Conservation (phyloP, 2,888 invertebrate genomes). For the Crematogaster levior region DNA sequence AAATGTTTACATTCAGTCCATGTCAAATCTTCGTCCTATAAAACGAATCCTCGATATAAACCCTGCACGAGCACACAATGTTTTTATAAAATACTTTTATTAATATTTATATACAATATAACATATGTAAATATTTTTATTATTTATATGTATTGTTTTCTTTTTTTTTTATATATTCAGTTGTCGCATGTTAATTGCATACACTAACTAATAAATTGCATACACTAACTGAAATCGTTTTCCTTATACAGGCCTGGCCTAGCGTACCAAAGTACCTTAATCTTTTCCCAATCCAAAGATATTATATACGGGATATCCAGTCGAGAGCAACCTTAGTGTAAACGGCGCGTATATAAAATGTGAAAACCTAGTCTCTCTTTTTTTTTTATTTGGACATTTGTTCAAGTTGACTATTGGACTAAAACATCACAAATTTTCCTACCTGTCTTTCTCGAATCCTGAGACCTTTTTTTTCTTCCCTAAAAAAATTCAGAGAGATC, state of each 20-base stretch:
- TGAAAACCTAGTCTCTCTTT: conserved; percentile 56
- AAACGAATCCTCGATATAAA: conserved; percentile 64
- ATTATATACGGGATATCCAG: conserved; percentile 50
- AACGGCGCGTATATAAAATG: conserved; percentile 46
- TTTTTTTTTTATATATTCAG: conserved; percentile 65
- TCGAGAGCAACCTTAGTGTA: conserved; percentile 23
- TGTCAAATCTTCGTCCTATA: conserved; percentile 62
- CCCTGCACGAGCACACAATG: conserved; percentile 60
- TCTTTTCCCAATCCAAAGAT: conserved; percentile 68
- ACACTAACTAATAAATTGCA: conserved; percentile 76
- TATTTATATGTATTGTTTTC: conserved; percentile 53
- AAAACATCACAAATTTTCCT: background rate
- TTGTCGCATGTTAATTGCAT: conserved; percentile 79
- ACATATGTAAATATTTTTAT: conserved; percentile 57
- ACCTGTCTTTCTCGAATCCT: background rate
- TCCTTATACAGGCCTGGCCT: conserved; percentile 83
- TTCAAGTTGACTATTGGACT: background rate
- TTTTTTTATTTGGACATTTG: background rate
- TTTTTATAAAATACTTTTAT: conserved; percentile 68
- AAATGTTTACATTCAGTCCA: conserved; percentile 50
- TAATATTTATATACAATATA: conserved; percentile 64
- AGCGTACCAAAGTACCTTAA: conserved; percentile 84
- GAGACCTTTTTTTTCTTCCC: background rate
- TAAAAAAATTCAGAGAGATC: background rate
- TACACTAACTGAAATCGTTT: conserved; percentile 78